A percentile compares a stretch with the other conserved stretches of the same genome.
phyloP scores from a whole-genome alignment of 2,113 vertebrate genomes.

The Scalopus aquaticus region DNA sequence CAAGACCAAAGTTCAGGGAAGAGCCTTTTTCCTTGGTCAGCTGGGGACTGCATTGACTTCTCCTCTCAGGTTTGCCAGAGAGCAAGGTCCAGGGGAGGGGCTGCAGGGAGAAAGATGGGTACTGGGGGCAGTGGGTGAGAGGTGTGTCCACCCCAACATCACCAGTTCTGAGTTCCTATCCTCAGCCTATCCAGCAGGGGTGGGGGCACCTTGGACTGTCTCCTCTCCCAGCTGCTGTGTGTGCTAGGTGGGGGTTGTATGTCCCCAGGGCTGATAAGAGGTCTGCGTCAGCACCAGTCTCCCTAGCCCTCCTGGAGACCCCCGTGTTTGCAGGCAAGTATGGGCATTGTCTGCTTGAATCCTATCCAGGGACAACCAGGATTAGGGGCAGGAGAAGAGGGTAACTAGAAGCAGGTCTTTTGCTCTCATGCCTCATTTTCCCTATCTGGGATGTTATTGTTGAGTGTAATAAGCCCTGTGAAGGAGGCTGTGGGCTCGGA shows the following conservation, averaged over 20 bases:
- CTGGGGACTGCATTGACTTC: conserved; percentile 39
- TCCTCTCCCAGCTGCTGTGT: not conserved
- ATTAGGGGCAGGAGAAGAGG: not conserved
- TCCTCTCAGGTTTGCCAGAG: not conserved
- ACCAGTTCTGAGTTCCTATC: not conserved
- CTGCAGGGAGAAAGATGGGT: not conserved
- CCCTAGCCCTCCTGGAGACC: not conserved
- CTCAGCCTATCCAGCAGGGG: not conserved
- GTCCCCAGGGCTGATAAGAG: not conserved
- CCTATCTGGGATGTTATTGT: not conserved
- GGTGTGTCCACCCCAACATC: not conserved
- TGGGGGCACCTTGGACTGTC: not conserved
- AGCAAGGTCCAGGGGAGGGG: not conserved
- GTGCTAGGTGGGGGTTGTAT: not conserved
- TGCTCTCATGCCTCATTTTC: not conserved
- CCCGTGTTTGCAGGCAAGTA: not conserved
- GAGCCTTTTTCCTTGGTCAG: conserved; percentile 38
- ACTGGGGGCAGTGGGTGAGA: not conserved
- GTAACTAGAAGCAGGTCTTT: not conserved
- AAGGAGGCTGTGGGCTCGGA: not conserved
- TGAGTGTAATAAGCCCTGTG: not conserved
- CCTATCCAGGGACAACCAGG: not conserved
- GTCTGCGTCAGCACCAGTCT: not conserved
- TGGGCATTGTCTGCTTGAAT: not conserved
- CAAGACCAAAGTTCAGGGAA: conserved; percentile 69